phyloP scores from a whole-genome alignment of 1,140 invertebrate genomes.

The Hyphantria cunea region DNA sequence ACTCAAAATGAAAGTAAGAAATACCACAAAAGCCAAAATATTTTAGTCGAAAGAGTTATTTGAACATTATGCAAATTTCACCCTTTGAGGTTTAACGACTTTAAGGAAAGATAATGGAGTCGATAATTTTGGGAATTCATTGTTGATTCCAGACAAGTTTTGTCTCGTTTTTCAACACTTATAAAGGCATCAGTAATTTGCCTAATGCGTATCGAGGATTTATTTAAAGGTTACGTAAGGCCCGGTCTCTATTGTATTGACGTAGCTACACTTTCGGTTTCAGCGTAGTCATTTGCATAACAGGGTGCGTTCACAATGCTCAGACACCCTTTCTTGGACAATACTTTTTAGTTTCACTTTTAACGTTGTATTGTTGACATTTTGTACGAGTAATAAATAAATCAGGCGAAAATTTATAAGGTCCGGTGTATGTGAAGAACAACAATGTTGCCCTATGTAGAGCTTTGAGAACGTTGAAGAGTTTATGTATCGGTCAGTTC shows the following conservation, averaged over 20 bases:
- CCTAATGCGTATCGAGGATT: slow-evolving; percentile 76
- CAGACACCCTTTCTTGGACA: slow-evolving; percentile 65
- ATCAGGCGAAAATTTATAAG: slow-evolving; percentile 70
- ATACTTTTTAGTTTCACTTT: slow-evolving; percentile 78
- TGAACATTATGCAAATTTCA: slow-evolving; percentile 66
- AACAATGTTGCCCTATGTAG: slow-evolving; percentile 51
- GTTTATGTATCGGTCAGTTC: slow-evolving; percentile 32
- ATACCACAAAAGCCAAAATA: slow-evolving; percentile 74
- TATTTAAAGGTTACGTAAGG: slow-evolving; percentile 72
- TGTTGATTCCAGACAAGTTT: slow-evolving; percentile 50
- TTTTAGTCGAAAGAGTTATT: slow-evolving; percentile 55
- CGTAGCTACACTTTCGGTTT: slow-evolving; percentile 71
- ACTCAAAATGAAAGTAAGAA: slow-evolving; percentile 57
- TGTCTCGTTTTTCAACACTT: slow-evolving; percentile 48
- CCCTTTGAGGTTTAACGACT: slow-evolving; percentile 45
- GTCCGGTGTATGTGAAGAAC: slow-evolving; percentile 50
- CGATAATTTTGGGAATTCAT: slow-evolving; percentile 51
- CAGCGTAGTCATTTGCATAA: slow-evolving; percentile 79
- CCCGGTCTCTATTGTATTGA: slow-evolving; percentile 47
- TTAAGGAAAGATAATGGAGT: slow-evolving; percentile 44
- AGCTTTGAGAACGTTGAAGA: slow-evolving; percentile 37
- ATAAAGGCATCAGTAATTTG: slow-evolving; percentile 63
- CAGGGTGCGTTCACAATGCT: slow-evolving; percentile 63
- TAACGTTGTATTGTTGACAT: slow-evolving; percentile 76
- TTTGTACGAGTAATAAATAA: slow-evolving; percentile 77